Evolutionary conservation across 23 tunicate species (phyloP), one percentile per base, ranked within the genome.

Genomic region (Oikopleura albicans): DNA sequence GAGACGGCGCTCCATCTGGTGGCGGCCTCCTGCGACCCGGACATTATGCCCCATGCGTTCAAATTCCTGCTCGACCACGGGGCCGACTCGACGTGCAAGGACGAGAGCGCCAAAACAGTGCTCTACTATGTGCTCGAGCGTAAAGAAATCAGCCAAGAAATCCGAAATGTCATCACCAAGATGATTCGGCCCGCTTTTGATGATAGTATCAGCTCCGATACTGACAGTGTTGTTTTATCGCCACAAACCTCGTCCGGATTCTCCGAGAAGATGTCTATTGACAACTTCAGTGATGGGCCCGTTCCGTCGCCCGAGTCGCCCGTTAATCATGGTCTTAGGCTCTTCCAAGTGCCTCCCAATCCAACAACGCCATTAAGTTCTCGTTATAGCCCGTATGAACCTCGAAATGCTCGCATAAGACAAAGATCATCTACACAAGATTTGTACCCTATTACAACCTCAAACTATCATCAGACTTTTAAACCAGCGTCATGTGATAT

Each of bases 311-410:
- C 79, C 36, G 33, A 27, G 33, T 71, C 37, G 31, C 33, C 36
- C 36, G 79, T 22, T 27, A 12, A 37, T 31, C 34, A 12, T 29
- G 4, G 37, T 4, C 2, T 4, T 37, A 8, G 59, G 59, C 79
- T 22, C 2, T 12, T 16, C 37, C 34, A 22, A 4, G 37, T 4
- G 79, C 34, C 34, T 37, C 27, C 2, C 36, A 27, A 2, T 31
- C 27, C 34, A 34, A 31, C 37, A 71, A 16, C 34, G 34, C 27
- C 79, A 34, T 12, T 12, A 22, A 12, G 34, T 71, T 34, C 79
- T 71, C 79, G 79, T 71, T 71, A 12, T 29, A 71, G 79, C 79
- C 79, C 79, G 79, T 71, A 71, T 71, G 79, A 71, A 71, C 79
- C 79, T 71, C 79, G 79, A 34, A 16, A 29, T 31, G 34, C 79